Evolutionary conservation across 2,888 invertebrate species (phyloP), one percentile per base, ranked within the genome.

Genomic region (Nowickia ferox): DNA sequence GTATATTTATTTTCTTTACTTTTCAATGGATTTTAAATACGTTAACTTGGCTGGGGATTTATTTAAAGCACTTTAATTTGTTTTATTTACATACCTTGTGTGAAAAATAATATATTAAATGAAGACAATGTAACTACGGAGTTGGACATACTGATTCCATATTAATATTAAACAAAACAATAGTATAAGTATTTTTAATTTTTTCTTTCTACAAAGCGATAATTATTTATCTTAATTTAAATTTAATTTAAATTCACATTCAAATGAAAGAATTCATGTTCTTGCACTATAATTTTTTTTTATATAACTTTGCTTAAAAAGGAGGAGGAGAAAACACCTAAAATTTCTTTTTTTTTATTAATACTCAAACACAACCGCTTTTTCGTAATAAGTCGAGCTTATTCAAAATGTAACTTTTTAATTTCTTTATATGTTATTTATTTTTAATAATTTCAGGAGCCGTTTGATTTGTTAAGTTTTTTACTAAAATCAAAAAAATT

Each of bases 101-200:
- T 92, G 89, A 93, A 91, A 92, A 93, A 92, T 90, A 93, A 92
- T 91, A 93, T 88, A 91, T 93, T 93, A 89, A 93, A 93, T 88
- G 92, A 93, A 90, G 93, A 93, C 90, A 92, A 90, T 90, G 93
- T 92, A 90, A 92, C 91, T 90, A 92, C 92, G 89, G 91, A 92
- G 91, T 90, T 91, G 90, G 92, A 93, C 92, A 92, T 93, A 92
- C 93, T 93, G 90, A 91, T 93, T 91, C 92, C 92, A 92, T 91
- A 93, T 90, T 91, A 91, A 90, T 89, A 89, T 90, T 63, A 78
- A 81, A 84, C 87, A 78, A 85, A 83, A 77, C 63, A 55, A 82
- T 51, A 51, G 69, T 83, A 71, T 53, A 82, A 85, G 78, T 78
- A 65, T 17, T 82, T 68, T 74, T 0, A 53, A 61, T 72, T 57